A percentile compares a stretch with the other conserved stretches of the same genome.
phyloP scores from a whole-genome alignment of 2,797 vertebrate genomes.

The Sebastes steindachneri region DNA sequence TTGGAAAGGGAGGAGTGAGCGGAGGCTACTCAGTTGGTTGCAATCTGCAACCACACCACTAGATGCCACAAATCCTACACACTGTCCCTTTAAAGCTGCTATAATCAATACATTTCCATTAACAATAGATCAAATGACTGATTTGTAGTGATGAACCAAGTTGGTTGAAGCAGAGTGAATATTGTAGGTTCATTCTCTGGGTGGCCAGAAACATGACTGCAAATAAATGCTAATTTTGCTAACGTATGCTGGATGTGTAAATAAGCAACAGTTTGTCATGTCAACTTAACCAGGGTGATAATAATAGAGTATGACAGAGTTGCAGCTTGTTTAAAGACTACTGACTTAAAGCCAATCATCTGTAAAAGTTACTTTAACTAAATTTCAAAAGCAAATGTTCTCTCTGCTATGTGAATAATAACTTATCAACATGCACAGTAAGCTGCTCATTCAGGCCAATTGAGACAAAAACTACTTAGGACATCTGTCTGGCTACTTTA shows the following conservation, averaged over 20 bases:
- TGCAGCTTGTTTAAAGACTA: background rate
- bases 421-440: background rate
- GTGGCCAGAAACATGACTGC: background rate
- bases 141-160: background rate
- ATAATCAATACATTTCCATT: background rate
- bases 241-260: background rate
- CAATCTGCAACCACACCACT: too few relatives aligned
- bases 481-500: conserved; percentile 29
- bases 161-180: background rate
- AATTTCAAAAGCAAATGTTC: conserved; percentile 2
- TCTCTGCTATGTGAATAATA: conserved; percentile 2
- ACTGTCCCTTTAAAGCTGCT: background rate
- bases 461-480: conserved; percentile 15
- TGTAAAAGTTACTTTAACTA: background rate
- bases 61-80: too few relatives aligned
- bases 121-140: background rate
- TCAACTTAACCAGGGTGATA: background rate
- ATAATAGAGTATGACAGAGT: background rate
- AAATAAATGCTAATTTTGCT: background rate
- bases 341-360: background rate
- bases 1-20: too few relatives aligned
- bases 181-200: background rate
- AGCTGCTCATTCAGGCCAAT: background rate
- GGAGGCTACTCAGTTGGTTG: too few relatives aligned
- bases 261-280: background rate